Evolutionary conservation across 1,140 invertebrate genomes (phyloP).

Genomic region (Trichonephila clavata): DNA sequence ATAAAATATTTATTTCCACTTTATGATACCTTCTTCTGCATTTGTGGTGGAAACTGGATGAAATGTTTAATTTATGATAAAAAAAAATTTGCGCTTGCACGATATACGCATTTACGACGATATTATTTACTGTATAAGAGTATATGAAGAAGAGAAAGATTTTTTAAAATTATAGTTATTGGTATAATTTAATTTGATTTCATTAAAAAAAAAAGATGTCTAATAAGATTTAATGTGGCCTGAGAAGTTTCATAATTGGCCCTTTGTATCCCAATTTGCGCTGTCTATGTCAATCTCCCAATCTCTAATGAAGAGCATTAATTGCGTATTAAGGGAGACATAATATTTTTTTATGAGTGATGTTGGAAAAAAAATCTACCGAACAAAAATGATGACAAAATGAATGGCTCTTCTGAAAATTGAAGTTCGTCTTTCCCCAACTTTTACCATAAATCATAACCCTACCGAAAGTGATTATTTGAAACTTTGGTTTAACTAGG

Average conservation of each 20-base stretch:
- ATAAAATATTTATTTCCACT: no score
- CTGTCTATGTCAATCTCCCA: not conserved
- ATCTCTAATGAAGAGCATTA: not conserved
- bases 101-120: no score
- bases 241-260: not conserved
- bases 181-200: no score
- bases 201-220: no score
- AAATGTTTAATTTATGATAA: no score
- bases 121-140: no score
- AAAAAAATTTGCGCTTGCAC: no score
- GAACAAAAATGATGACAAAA: not conserved
- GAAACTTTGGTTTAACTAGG: conserved; percentile 5
- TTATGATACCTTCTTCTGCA: no score
- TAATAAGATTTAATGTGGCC: not conserved
- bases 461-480: conserved; percentile 25
- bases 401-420: not conserved
- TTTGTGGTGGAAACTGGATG: no score
- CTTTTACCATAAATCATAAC: not conserved
- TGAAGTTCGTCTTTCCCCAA: not conserved
- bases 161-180: no score
- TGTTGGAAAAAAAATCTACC: not conserved
- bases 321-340: no score
- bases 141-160: no score
- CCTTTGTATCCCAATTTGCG: not conserved
- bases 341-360: not conserved